A percentile compares a stretch with the other conserved stretches of the same genome.
These are phyloP conservation scores for Boulengeromyrus knoepffleri DNA, from an alignment of 2,113 vertebrate species.

Conservation along the genomic window DNA sequence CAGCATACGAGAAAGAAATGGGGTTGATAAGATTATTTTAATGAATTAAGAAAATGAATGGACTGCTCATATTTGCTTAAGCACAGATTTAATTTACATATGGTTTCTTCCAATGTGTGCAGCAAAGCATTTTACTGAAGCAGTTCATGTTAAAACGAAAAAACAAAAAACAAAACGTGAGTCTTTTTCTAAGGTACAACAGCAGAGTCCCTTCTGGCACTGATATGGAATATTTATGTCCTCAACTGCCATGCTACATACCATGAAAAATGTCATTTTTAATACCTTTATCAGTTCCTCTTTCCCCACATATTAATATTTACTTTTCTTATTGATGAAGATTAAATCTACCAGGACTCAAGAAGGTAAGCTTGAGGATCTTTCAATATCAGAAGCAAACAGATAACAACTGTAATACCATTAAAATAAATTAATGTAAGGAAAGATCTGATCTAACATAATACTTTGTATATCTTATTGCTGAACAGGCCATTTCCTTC, in stretches of 20 bases:
- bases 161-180: not conserved
- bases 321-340: constrained; percentile 6
- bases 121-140: not conserved
- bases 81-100: not conserved
- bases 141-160: not conserved
- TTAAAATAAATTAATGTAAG: not conserved
- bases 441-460: not conserved
- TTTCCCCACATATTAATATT: constrained; percentile 32
- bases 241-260: not conserved
- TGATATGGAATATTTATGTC: not conserved
- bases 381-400: constrained; percentile 5
- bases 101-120: not conserved
- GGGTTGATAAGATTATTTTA: constrained; percentile 34
- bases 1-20: constrained; percentile 34
- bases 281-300: constrained; percentile 44
- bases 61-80: not conserved
- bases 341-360: constrained; percentile 24
- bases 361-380: constrained; percentile 24
- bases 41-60: constrained; percentile 39
- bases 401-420: constrained; percentile 19
- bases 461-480: not conserved
- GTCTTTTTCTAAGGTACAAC: not conserved
- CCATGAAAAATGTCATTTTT: constrained; percentile 24
- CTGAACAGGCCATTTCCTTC: not conserved
- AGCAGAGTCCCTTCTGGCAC: not conserved